Percentiles rank a stretch among this genome's conserved stretches.
Conservation (phyloP, 2,797 vertebrate genomes). For the Epinephelus awoara region DNA sequence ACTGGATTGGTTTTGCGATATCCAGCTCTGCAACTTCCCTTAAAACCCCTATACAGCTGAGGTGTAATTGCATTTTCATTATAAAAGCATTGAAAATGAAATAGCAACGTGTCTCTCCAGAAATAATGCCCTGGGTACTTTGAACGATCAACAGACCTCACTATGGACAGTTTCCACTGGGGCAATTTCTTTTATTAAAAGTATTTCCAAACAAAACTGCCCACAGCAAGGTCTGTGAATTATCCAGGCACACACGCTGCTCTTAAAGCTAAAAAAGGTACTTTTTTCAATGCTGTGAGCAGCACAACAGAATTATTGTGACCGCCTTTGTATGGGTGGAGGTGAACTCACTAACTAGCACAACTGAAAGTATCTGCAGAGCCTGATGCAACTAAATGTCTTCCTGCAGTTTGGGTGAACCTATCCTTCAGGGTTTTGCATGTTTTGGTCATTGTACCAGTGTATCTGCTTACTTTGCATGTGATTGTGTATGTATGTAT, state of each 20-base stretch:
- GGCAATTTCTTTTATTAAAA: slow-evolving; percentile 1
- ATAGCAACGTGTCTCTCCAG: background rate
- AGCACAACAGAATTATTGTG: background rate
- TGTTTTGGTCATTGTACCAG: slow-evolving; percentile 10
- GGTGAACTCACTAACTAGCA: no score
- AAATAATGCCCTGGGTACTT: slow-evolving; percentile 28
- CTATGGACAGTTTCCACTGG: slow-evolving; percentile 8
- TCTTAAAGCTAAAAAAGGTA: background rate
- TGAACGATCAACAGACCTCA: slow-evolving; percentile 24
- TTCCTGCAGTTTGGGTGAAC: background rate
- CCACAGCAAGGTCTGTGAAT: slow-evolving; percentile 24
- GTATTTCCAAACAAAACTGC: slow-evolving; percentile 14
- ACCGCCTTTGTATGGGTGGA: background rate
- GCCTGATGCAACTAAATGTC: background rate
- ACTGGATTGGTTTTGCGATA: background rate
- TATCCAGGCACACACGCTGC: slow-evolving; percentile 1
- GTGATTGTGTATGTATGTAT: background rate
- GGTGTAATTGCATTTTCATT: background rate
- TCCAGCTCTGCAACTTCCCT: background rate
- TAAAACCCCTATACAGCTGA: background rate
- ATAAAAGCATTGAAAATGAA: background rate
- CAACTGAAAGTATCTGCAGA: background rate
- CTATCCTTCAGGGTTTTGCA: slow-evolving; percentile 43
- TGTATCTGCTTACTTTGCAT: slow-evolving; percentile 57
- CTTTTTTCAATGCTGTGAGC: background rate